Evolutionary conservation across 2,797 vertebrate species (phyloP), one percentile per base, ranked within the genome.

Genomic region (Pseudotriccus pelzelni): DNA sequence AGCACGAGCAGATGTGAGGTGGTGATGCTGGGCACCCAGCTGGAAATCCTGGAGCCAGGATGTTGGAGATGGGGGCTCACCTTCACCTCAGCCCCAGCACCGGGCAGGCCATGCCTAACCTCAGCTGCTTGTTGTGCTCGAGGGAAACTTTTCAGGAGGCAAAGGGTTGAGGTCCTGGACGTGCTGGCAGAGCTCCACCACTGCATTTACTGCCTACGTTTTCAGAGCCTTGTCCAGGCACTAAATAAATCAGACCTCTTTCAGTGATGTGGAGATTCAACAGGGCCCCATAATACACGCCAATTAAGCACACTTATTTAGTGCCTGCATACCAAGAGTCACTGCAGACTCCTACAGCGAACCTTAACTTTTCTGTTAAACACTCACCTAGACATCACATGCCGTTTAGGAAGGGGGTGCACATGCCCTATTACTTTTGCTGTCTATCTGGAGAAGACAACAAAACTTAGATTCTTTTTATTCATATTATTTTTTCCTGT

Each of bases 191-290:
- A 87, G 19, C 21, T 92, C 70, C 69, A 86, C 44, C 43, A 52
- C 34, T 8, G 24, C 41, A 50, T 84, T 90, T 87, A 44, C 62
- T 75, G 74, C 24, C 67, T 75, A 17, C 43, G n/a, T 82, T 78
- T 90, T 89, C 77, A 75, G 64, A 90, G 53, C 2, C 1, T 81
- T 89, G 58, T 52, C 63, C 66, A 78, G 36, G 43, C 74, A 75
- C 63, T 93, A 82, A 93, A 78, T 73, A 84, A 93, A 87, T 58
- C 66, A 84, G 32, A 84, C 67, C 56, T 27, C 32, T 69, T 74
- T 50, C 46, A 79, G 36, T n/a, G 52, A 69, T 0, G 0, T 36
- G 28, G 70, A 66, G 67, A 73, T 89, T 94, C 72, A 85, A 36
- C 68, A 66, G 39, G 56, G 53, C 43, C 53, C 34, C n/a, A 50